A percentile compares a stretch with the other conserved stretches of the same genome.
Evolutionary conservation across 2,888 invertebrate species (phyloP).

Genomic region (Allophyes oxyacanthae): DNA sequence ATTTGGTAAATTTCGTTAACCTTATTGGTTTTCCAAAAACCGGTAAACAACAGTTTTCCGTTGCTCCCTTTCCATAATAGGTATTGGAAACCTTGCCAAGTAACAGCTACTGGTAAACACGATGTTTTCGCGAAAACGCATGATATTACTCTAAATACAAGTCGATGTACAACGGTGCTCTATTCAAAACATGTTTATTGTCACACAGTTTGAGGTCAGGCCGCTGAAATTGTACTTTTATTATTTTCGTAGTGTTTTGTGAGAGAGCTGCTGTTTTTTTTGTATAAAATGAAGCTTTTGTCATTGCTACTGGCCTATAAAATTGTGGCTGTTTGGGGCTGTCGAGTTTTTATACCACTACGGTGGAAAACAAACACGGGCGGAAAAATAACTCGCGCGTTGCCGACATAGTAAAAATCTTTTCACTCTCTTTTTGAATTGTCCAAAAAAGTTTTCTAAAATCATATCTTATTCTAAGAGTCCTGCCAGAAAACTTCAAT

Average conservation of each 20-base stretch:
- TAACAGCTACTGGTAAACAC: slow-evolving; percentile 29
- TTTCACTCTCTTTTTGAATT: no score
- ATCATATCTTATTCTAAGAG: no score
- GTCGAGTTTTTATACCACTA: no score
- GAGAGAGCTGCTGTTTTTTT: no score
- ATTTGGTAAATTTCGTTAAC: background rate
- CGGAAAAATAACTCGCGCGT: no score
- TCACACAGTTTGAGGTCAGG: slow-evolving; percentile 28
- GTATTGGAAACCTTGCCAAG: slow-evolving; percentile 7
- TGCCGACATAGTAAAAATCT: no score
- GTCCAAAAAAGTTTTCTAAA: no score
- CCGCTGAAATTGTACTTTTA: slow-evolving; percentile 6
- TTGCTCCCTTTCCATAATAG: slow-evolving; percentile 25
- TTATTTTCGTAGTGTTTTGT: background rate
- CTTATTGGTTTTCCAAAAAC: background rate
- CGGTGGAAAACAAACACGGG: no score
- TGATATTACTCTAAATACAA: slow-evolving; percentile 48
- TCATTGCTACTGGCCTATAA: no score
- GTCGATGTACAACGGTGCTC: slow-evolving; percentile 29
- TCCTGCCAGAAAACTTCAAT: no score
- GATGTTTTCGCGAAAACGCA: slow-evolving; percentile 49
- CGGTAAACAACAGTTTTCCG: slow-evolving; percentile 20
- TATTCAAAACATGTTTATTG: slow-evolving; percentile 50
- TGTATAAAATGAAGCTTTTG: no score
- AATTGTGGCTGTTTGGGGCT: no score